These are phyloP conservation scores for Cygnus atratus DNA, from an alignment of 2,113 vertebrate species.

Conservation along the genomic window DNA sequence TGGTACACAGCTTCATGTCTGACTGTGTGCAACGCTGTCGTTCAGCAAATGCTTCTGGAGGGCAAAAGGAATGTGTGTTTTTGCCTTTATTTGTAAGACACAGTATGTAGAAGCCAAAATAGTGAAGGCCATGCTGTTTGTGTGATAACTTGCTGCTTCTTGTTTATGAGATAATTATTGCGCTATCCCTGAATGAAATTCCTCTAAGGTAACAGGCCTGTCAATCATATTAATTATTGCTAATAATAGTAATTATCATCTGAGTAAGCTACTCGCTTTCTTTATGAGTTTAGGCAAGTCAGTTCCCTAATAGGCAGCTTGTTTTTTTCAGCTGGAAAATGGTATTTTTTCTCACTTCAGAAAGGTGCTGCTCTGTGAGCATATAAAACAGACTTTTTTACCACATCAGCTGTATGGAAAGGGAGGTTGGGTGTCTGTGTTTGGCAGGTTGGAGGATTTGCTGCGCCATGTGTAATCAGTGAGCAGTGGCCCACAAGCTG, in stretches of 20 bases:
- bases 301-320: not conserved
- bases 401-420: rapidly evolving
- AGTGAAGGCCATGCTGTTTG: not conserved
- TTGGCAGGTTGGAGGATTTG: not conserved
- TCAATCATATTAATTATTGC: constrained; percentile 2
- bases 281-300: constrained; percentile 11
- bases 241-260: constrained; percentile 18
- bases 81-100: not conserved
- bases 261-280: not conserved
- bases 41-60: not conserved
- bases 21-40: rapidly evolving
- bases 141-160: constrained; percentile 33
- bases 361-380: not conserved
- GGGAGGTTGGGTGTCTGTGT: too few species aligned
- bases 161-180: not conserved
- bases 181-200: not conserved
- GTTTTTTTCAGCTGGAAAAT: not conserved
- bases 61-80: not conserved
- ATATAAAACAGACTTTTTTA: not conserved
- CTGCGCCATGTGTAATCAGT: not conserved
- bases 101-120: not conserved
- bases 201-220: not conserved
- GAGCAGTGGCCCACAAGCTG: not conserved
- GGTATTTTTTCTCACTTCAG: not conserved
- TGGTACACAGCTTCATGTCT: not conserved